These are phyloP conservation scores for Pogonomyrmex californicus DNA, from an alignment of 1,140 invertebrate species.

Conservation along the genomic window DNA sequence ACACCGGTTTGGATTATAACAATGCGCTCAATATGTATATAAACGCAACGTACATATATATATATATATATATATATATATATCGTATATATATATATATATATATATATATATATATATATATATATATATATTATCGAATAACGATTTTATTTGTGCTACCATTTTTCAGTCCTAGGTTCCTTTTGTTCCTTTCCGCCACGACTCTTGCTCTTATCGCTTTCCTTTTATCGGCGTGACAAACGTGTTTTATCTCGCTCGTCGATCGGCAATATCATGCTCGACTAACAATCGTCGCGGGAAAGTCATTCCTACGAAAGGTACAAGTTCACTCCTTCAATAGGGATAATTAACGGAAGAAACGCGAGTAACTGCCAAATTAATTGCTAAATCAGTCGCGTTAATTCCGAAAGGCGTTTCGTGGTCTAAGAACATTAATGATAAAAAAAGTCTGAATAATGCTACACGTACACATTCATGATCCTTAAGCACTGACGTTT, in stretches of 20 bases:
- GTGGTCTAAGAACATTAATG: slow-evolving; percentile 26
- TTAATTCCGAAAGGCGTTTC: slow-evolving; percentile 35
- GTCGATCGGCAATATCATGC: slow-evolving; percentile 19
- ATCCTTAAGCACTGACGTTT: slow-evolving; percentile 21
- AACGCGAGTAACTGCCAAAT: slow-evolving; percentile 26
- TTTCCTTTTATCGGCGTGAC: neutral
- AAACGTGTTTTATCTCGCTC: neutral
- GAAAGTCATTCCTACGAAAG: slow-evolving; percentile 59
- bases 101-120: slow-evolving; percentile 16
- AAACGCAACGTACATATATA: slow-evolving; percentile 37
- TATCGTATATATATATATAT: slow-evolving; percentile 38
- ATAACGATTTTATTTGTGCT: slow-evolving; percentile 48
- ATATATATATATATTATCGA: slow-evolving; percentile 27
- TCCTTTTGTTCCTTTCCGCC: neutral
- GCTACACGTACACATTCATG: slow-evolving; percentile 1
- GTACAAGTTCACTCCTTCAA: slow-evolving; percentile 62
- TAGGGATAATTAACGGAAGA: slow-evolving; percentile 58
- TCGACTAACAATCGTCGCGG: slow-evolving; percentile 41
- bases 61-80: slow-evolving; percentile 12
- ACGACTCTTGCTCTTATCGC: neutral
- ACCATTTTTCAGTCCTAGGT: neutral
- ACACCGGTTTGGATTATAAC: slow-evolving; percentile 42
- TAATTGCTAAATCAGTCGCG: slow-evolving; percentile 22
- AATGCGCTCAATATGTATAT: slow-evolving; percentile 39
- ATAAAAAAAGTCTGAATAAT: slow-evolving; percentile 38